Evolutionary conservation across 2,113 vertebrate genomes (phyloP).

Genomic region (Conger conger): DNA sequence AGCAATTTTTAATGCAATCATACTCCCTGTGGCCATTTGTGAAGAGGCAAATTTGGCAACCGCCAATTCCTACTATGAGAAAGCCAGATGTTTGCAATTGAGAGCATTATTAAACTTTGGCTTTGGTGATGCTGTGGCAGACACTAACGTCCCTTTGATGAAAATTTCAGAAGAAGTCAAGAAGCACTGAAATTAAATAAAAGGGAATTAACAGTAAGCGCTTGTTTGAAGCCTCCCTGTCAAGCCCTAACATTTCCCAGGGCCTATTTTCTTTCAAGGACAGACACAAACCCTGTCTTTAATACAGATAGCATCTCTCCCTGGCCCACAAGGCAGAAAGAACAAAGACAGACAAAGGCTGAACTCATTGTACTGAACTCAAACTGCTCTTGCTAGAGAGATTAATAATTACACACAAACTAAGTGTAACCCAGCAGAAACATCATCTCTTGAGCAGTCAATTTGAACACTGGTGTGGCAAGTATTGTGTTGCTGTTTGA

Average conservation of each 20-base stretch:
- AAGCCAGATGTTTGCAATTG: constrained; percentile 69
- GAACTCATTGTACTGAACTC: neutral
- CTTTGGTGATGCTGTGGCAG: constrained; percentile 50
- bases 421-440: neutral
- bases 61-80: constrained; percentile 34
- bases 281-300: constrained; percentile 42
- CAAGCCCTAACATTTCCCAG: constrained; percentile 46
- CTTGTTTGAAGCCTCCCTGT: constrained; percentile 47
- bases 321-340: constrained; percentile 23
- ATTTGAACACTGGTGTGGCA: neutral
- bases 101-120: constrained; percentile 64
- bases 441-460: neutral
- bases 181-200: constrained; percentile 63
- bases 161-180: constrained; percentile 62
- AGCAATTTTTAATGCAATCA: constrained; percentile 49
- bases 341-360: neutral
- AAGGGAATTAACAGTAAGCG: constrained; percentile 64
- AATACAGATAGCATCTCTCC: constrained; percentile 27
- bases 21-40: constrained; percentile 34
- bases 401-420: neutral
- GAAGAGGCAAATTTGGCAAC: constrained; percentile 51
- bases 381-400: neutral
- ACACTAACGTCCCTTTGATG: constrained; percentile 65
- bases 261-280: constrained; percentile 48
- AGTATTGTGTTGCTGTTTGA: neutral